These are phyloP conservation scores for Tinea trinotella DNA, from an alignment of 2,888 invertebrate genomes.

Conservation along the genomic window DNA sequence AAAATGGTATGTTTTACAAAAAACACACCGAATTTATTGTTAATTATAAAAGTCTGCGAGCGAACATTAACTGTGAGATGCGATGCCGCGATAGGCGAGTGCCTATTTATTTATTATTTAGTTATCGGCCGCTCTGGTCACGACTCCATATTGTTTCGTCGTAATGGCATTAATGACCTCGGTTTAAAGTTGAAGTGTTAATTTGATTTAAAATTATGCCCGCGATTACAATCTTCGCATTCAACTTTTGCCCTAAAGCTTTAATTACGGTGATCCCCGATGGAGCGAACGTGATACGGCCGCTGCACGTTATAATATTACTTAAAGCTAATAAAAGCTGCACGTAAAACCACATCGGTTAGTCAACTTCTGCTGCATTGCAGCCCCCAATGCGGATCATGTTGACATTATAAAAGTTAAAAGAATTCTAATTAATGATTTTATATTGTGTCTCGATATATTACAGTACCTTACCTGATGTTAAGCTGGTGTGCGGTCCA, in stretches of 20 bases:
- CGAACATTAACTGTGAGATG: conserved; percentile 66
- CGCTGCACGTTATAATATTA: conserved; percentile 31
- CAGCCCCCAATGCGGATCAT: conserved; percentile 40
- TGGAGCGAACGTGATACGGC: conserved; percentile 46
- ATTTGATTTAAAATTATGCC: conserved; percentile 71
- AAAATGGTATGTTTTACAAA: conserved; percentile 55
- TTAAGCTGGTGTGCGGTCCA: too few relatives aligned
- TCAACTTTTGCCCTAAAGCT: conserved; percentile 62
- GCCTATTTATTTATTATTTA: conserved; percentile 72
- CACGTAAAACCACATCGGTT: conserved; percentile 32
- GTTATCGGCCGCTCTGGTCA: conserved; percentile 65
- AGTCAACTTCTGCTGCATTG: conserved; percentile 39
- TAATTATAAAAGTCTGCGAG: conserved; percentile 68
- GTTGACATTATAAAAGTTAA: conserved; percentile 45
- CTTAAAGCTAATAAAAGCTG: conserved; percentile 35
- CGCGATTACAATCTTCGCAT: conserved; percentile 63
- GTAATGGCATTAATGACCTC: conserved; percentile 69
- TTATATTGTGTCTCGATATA: too few relatives aligned
- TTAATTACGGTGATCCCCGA: conserved; percentile 61
- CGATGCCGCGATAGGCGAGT: conserved; percentile 53
- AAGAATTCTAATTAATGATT: conserved; percentile 35
- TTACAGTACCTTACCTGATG: too few relatives aligned
- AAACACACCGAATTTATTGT: conserved; percentile 70
- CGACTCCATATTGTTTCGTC: conserved; percentile 68
- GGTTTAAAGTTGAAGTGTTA: conserved; percentile 72